Evolutionary conservation across 37 sponge, comb jelly and placozoan genomes (phyloP).

Genomic region (Diacarnus erythraeanus): DNA sequence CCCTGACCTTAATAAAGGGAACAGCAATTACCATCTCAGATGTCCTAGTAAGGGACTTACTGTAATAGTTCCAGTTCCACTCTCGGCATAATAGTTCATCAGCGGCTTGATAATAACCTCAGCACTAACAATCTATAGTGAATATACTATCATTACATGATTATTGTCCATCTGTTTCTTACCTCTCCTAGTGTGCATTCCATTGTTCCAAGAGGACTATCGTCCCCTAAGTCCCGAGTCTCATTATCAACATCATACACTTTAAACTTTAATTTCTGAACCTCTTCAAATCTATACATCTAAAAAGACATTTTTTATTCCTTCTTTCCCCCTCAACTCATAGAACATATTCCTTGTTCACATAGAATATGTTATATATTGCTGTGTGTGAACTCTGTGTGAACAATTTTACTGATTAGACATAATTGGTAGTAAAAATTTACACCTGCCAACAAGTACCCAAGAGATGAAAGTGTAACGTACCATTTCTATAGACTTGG

Average conservation of each 20-base stretch:
- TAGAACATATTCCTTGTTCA: too few relatives aligned
- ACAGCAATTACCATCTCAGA: neutral
- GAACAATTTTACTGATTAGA: too few relatives aligned
- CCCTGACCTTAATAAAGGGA: slow-evolving; percentile 43
- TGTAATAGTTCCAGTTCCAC: slow-evolving; percentile 58
- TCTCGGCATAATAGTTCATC: slow-evolving; percentile 15
- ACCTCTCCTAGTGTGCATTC: slow-evolving; percentile 77
- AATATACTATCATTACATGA: neutral
- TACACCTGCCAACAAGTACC: too few relatives aligned
- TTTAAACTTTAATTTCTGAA: slow-evolving; percentile 77
- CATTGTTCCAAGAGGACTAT: slow-evolving; percentile 71
- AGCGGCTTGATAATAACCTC: slow-evolving; percentile 9
- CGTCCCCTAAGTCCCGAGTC: slow-evolving; percentile 50
- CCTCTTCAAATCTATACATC: slow-evolving; percentile 95
- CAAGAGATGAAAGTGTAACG: too few relatives aligned
- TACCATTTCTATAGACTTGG: slow-evolving; percentile 74
- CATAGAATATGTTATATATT: too few relatives aligned
- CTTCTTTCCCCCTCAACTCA: too few relatives aligned
- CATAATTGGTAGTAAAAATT: too few relatives aligned
- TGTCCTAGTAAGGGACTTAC: too few relatives aligned
- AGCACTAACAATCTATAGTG: slow-evolving; percentile 50
- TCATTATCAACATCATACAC: slow-evolving; percentile 86
- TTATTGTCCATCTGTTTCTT: neutral
- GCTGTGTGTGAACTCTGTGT: too few relatives aligned
- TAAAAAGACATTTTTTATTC: too few relatives aligned